phyloP scores from a whole-genome alignment of 1,140 invertebrate species.

The Drosophila micromelanica region DNA sequence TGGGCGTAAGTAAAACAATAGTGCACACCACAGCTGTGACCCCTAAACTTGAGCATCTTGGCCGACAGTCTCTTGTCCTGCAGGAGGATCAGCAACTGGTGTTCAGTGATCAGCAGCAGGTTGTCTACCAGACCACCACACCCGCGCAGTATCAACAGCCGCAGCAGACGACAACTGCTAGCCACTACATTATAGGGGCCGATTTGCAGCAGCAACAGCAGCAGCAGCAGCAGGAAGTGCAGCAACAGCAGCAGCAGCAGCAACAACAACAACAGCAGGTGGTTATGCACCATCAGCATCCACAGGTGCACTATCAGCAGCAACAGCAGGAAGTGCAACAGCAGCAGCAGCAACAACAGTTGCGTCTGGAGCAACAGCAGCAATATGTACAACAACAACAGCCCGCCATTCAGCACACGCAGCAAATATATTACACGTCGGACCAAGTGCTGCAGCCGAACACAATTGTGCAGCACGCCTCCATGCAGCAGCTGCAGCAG shows the following conservation, averaged over 20 bases:
- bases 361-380: slow-evolving; percentile 58
- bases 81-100: slow-evolving; percentile 78
- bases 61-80: slow-evolving; percentile 58
- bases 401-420: slow-evolving; percentile 67
- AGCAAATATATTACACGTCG: slow-evolving; percentile 76
- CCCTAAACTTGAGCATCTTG: background rate
- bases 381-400: slow-evolving; percentile 71
- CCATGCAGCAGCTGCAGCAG: slow-evolving; percentile 84
- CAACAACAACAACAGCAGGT: slow-evolving; percentile 65
- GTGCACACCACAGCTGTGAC: slow-evolving; percentile 7
- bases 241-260: slow-evolving; percentile 64
- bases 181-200: slow-evolving; percentile 74
- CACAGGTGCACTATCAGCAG: slow-evolving; percentile 65
- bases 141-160: slow-evolving; percentile 67
- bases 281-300: slow-evolving; percentile 66
- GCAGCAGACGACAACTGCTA: slow-evolving; percentile 58
- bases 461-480: slow-evolving; percentile 69
- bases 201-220: slow-evolving; percentile 71
- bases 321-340: slow-evolving; percentile 46
- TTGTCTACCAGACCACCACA: slow-evolving; percentile 76
- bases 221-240: slow-evolving; percentile 52
- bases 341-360: slow-evolving; percentile 59
- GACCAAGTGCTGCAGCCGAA: slow-evolving; percentile 71
- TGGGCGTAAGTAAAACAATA: slow-evolving; percentile 64
- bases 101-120: slow-evolving; percentile 78